A percentile compares a stretch with the other conserved stretches of the same genome.
These are phyloP conservation scores for Spodoptera litura DNA, from an alignment of 1,140 invertebrate species.

Conservation along the genomic window DNA sequence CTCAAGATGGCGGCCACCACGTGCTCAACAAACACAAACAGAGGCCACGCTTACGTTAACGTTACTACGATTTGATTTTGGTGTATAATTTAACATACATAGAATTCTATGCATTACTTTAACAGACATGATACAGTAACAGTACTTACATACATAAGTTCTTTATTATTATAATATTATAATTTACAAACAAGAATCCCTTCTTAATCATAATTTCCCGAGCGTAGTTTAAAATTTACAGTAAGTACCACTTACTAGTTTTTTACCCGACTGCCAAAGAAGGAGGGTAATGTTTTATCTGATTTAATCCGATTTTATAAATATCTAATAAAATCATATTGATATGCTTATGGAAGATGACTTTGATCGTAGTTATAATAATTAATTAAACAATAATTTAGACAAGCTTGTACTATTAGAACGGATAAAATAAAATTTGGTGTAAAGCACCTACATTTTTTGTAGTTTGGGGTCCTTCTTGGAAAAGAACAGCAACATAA, in stretches of 20 bases:
- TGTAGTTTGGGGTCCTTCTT: constrained; percentile 35
- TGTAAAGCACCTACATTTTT: neutral
- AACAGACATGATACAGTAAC: neutral
- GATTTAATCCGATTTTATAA: too few species aligned
- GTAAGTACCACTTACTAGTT: too few species aligned
- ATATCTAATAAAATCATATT: too few species aligned
- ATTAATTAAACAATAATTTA: neutral
- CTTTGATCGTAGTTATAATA: too few species aligned
- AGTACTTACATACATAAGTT: neutral
- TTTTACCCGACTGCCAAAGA: too few species aligned
- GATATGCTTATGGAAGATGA: too few species aligned
- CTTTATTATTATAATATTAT: neutral
- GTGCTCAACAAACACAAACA: constrained; percentile 56
- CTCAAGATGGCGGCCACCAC: constrained; percentile 73
- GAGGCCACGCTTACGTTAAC: neutral
- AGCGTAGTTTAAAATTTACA: too few species aligned
- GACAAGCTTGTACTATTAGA: neutral
- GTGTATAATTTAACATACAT: neutral
- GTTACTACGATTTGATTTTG: constrained; percentile 38
- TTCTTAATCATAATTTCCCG: too few species aligned
- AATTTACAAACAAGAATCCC: too few species aligned
- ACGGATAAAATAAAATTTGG: neutral
- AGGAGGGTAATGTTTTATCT: too few species aligned
- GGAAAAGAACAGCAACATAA: constrained; percentile 31
- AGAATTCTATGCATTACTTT: neutral